Evolutionary conservation across 2,888 invertebrate genomes (phyloP), one percentile per base, ranked within the genome.

Genomic region (Polyommatus iphigenia): DNA sequence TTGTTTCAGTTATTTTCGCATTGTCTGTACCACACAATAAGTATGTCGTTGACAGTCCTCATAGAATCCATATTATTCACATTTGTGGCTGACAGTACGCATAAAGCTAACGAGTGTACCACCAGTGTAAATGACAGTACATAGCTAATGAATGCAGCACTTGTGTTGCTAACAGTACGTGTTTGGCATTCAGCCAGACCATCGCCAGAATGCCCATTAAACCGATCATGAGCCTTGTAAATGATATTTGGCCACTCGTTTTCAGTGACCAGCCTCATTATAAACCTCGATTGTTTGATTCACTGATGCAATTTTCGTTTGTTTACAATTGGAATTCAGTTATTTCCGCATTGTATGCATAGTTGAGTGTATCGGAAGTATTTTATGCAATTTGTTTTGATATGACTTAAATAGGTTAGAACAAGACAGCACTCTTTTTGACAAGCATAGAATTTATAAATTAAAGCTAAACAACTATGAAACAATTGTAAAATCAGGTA

Each of bases 181-280:
- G 59, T n/a, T 81, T 83, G 82, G 82, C 80, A 59, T 32, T 2
- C 29, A 32, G 82, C 83, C 83, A 80, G 62, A 77, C 50, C 73
- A 77, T 77, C 75, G 79, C 50, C 75, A 75, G 54, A 71, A 62
- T 24, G 73, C 54, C 71, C 77, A 76, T 72, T 78, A 78, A 79
- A 79, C 73, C 50, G 54, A 54, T 75, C 29, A 75, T 29, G 73
- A 73, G 73, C 73, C 29, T 32, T 67, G 29, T 24, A 73, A 73
- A 73, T 13, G 73, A 67, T 67, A 67, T 67, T 67, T 32, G 67
- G 15, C 29, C 29, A 67, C 29, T 67, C 67, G 67, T 67, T 73
- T 73, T 73, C 73, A 73, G 41, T 46, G 41, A n/a, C n/a, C 6
- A n/a, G 36, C 41, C 13, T 20, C 41, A 41, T 41, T 46, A 41